These are phyloP conservation scores for Tyrophagus putrescentiae DNA, from an alignment of 1,140 invertebrate genomes.

Conservation along the genomic window DNA sequence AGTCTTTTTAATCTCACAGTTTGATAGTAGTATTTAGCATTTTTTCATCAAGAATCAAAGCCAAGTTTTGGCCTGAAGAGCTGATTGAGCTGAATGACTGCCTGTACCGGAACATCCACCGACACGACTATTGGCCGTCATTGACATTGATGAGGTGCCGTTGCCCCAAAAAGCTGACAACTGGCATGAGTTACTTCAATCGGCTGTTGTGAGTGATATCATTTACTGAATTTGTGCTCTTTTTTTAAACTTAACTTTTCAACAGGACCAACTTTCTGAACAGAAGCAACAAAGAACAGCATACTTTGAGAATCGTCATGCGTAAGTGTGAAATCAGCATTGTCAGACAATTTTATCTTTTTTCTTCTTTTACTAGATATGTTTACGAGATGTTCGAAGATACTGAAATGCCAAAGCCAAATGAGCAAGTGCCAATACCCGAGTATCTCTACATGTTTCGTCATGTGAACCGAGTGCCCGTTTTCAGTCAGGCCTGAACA, in stretches of 20 bases:
- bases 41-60: too few relatives aligned
- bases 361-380: too few relatives aligned
- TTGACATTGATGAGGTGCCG: slow-evolving; percentile 77
- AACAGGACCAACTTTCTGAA: too few relatives aligned
- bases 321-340: too few relatives aligned
- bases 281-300: too few relatives aligned
- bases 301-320: too few relatives aligned
- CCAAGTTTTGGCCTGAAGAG: slow-evolving; percentile 2
- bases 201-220: too few relatives aligned
- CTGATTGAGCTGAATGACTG: slow-evolving; percentile 65
- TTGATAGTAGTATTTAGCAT: too few relatives aligned
- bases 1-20: too few relatives aligned
- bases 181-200: slow-evolving; percentile 10
- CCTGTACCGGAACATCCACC: slow-evolving; percentile 68
- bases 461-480: slow-evolving; percentile 74
- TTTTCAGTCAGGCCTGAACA: slow-evolving; percentile 76
- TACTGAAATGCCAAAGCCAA: background rate
- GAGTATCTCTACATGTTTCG: slow-evolving; percentile 83
- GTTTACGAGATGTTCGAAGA: slow-evolving; percentile 23
- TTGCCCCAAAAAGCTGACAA: slow-evolving; percentile 40
- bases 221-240: too few relatives aligned
- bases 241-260: too few relatives aligned
- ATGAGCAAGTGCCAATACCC: slow-evolving; percentile 50
- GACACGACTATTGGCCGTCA: slow-evolving; percentile 58
- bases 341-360: too few relatives aligned